phyloP scores from a whole-genome alignment of 2,888 invertebrate species.

The Polyommatus icarus region DNA sequence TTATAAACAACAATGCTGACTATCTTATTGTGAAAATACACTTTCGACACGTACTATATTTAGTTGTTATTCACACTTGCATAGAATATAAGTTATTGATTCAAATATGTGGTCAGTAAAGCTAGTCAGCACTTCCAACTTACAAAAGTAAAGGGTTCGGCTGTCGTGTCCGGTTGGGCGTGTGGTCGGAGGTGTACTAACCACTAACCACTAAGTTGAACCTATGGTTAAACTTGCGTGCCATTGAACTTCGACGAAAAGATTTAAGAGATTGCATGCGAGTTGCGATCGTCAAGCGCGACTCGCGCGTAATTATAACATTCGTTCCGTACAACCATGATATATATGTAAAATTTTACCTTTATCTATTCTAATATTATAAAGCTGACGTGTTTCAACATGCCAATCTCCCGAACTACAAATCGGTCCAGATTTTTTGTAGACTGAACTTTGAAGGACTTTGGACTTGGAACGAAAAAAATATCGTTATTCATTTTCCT shows the following conservation, averaged over 20 bases:
- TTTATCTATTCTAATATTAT: too few species aligned
- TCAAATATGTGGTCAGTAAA: background rate
- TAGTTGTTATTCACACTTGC: too few species aligned
- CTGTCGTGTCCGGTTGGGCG: background rate
- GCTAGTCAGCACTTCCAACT: background rate
- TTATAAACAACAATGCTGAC: background rate
- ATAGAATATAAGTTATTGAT: background rate
- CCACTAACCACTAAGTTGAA: conserved; percentile 1
- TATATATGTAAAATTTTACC: too few species aligned
- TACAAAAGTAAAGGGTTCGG: background rate
- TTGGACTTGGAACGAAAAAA: too few species aligned
- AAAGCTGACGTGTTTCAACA: too few species aligned
- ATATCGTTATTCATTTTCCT: too few species aligned
- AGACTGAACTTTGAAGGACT: too few species aligned
- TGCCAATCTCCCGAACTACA: too few species aligned
- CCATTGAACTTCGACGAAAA: conserved; percentile 25
- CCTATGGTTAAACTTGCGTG: background rate
- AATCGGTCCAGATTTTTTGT: too few species aligned
- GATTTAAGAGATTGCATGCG: conserved; percentile 25
- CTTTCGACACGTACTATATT: background rate
- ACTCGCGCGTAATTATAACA: background rate
- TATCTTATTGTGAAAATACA: background rate
- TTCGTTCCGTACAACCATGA: background rate
- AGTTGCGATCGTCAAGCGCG: background rate
- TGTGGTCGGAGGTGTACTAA: background rate